Evolutionary conservation across 2,797 vertebrate genomes (phyloP), one percentile per base, ranked within the genome.

Genomic region (Sebastes elongatus): DNA sequence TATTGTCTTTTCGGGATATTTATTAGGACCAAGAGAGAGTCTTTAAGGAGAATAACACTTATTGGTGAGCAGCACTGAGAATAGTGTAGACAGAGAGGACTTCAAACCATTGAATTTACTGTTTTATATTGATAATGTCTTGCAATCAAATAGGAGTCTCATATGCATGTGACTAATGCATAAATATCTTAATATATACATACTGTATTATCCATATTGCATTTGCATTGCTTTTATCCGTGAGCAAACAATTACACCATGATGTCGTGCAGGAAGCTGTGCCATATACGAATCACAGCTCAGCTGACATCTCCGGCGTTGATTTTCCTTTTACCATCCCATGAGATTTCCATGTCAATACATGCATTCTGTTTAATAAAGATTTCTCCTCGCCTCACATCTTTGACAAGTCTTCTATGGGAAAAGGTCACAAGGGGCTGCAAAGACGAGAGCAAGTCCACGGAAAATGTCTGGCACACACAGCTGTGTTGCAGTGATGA

Each of bases 361-460:
- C 22, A 32, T 20, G 30, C 16, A 46, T 69, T 69, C 57, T 57
- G 25, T 61, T 71, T 28, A 27, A 61, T 64, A 67, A 71, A 75
- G 53, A 60, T 78, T 56, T 78, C 9, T 18, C 8, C 64, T 42
- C 46, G 9, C 59, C 33, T 55, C 60, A 60, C 28, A 35, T 52
- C 33, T 62, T 59, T 80, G 64, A 73, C 71, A 67, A 52, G 5
- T 71, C 33, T 28, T 78, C 38, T 55, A 38, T 62, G 30, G n/a
- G 11, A 65, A 78, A 81, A 81, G 66, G 77, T 87, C 72, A 80
- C 18, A 14, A 62, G 35, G 20, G 42, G 22, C n/a, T 70, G 33
- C 27, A 38, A 57, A 33, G 22, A 76, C 1, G 1, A 55, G 55
- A 33, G 52, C 4, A 59, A 38, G n/a, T 53, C 10, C n/a, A 32